Conservation (phyloP, 2,797 vertebrate species). For the Anas bahamensis region DNA sequence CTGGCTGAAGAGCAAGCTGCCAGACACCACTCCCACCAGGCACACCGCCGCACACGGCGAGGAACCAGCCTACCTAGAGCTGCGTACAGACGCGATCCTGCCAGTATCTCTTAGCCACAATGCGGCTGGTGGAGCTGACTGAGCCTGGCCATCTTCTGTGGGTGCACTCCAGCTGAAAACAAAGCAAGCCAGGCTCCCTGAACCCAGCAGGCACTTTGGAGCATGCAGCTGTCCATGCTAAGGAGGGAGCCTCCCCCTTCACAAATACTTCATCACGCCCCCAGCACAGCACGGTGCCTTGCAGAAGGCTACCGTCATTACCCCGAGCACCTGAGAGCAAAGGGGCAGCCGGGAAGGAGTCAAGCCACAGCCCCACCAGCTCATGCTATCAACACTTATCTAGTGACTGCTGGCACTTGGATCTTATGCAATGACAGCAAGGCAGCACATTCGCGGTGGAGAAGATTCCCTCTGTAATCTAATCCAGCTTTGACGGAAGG, state of each 20-base stretch:
- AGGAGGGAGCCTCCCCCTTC: background rate
- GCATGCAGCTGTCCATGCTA: background rate
- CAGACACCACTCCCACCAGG: background rate
- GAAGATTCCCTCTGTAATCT: constrained; percentile 39
- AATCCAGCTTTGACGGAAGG: constrained; percentile 64
- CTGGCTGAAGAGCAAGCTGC: background rate
- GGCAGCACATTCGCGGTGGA: background rate
- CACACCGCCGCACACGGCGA: rapidly evolving
- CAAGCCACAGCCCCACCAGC: background rate
- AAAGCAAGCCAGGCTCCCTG: background rate
- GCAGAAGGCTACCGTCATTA: background rate
- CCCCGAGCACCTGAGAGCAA: background rate
- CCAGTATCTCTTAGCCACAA: background rate
- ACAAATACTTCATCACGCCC: background rate
- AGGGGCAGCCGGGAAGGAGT: background rate
- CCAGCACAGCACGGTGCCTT: background rate
- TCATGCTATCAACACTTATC: background rate
- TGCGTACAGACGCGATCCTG: background rate
- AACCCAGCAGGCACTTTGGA: background rate
- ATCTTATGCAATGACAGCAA: constrained; percentile 35
- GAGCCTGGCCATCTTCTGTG: background rate
- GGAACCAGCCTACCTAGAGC: background rate
- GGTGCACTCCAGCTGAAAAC: background rate
- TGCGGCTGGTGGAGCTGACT: background rate
- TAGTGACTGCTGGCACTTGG: background rate